Evolutionary conservation across 92 coral and sea anemone genomes (phyloP), one percentile per base, ranked within the genome.

Genomic region (Phymanthus crucifer): DNA sequence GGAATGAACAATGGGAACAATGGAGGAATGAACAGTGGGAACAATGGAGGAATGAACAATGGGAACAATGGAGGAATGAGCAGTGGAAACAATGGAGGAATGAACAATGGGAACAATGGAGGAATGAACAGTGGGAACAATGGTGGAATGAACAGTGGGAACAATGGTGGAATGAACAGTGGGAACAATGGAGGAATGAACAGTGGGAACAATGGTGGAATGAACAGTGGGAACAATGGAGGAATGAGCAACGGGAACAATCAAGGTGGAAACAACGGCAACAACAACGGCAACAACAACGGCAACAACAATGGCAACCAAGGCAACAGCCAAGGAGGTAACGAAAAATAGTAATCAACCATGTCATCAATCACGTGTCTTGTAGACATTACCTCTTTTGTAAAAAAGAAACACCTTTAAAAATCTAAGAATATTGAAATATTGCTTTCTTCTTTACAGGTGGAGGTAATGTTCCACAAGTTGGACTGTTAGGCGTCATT

Each of bases 31-130:
- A 61, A 37, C 9, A 61, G 13, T 3, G 68, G 68, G 27, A 76
- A 58, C 45, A 76, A 56, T 76, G 31, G 33, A 54, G 72, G 72
- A 14, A 77, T 32, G 12, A 58, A 18, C 48, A 50, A 56, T 13
- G 82, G 82, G 4, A 78, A 61, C 40, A 78, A 38, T 11, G 29
- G 37, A 26, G 82, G 82, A 3, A 65, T 10, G 61, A 65, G 10
- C n/a, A 24, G 3, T 7, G 40, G 61, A 0, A 68, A 79, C 17
- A 79, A 79, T 10, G 47, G 48, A 40, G 83, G 75, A 47, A 46
- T 19, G 36, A 69, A 18, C 12, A 61, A 61, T 29, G 73, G 75
- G 0, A 79, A 69, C 27, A 78, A 50, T 17, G 17, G 7, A 21
- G 74, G 74, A 16, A 29, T 47, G 4, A 78, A 64, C 29, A 6